Percentiles rank a stretch among this genome's conserved stretches.
phyloP scores from a whole-genome alignment of 1,140 invertebrate species.

The Hesperophylax magnus region DNA sequence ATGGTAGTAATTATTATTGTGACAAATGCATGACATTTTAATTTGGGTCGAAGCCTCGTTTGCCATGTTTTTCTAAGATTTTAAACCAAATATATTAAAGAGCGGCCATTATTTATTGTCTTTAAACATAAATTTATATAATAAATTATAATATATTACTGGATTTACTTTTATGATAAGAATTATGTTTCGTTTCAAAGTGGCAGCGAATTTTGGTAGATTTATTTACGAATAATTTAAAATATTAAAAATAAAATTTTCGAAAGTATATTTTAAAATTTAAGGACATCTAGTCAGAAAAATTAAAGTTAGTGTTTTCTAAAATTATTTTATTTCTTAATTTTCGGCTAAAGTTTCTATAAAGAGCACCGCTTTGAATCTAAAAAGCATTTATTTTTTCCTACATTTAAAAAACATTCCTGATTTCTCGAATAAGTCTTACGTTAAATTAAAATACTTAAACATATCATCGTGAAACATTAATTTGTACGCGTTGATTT shows the following conservation, averaged over 20 bases:
- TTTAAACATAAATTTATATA: slow-evolving; percentile 18
- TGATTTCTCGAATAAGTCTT: too few relatives aligned
- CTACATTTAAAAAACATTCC: too few relatives aligned
- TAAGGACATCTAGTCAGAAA: slow-evolving; percentile 37
- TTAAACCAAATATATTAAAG: slow-evolving; percentile 30
- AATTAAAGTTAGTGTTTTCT: slow-evolving; percentile 2
- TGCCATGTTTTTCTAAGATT: slow-evolving; percentile 36
- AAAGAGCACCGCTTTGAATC: slow-evolving; percentile 27
- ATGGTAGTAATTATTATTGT: slow-evolving; percentile 1
- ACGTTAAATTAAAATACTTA: too few relatives aligned
- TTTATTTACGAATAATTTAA: slow-evolving; percentile 8
- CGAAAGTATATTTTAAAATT: slow-evolving; percentile 20
- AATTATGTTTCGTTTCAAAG: background rate
- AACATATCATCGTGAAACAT: background rate
- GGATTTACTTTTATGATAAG: background rate
- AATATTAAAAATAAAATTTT: slow-evolving; percentile 30
- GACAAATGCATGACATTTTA: slow-evolving; percentile 33
- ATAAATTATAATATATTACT: slow-evolving; percentile 9
- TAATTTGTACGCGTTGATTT: background rate
- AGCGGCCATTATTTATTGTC: slow-evolving; percentile 30
- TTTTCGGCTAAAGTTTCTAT: slow-evolving; percentile 1
- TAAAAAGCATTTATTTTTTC: background rate
- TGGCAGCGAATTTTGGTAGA: slow-evolving; percentile 34
- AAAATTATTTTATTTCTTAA: background rate
- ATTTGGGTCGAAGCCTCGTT: slow-evolving; percentile 22